Percentiles rank a stretch among this genome's conserved stretches.
Conservation (phyloP, 2,797 vertebrate genomes). For the Labeo calbasu region DNA sequence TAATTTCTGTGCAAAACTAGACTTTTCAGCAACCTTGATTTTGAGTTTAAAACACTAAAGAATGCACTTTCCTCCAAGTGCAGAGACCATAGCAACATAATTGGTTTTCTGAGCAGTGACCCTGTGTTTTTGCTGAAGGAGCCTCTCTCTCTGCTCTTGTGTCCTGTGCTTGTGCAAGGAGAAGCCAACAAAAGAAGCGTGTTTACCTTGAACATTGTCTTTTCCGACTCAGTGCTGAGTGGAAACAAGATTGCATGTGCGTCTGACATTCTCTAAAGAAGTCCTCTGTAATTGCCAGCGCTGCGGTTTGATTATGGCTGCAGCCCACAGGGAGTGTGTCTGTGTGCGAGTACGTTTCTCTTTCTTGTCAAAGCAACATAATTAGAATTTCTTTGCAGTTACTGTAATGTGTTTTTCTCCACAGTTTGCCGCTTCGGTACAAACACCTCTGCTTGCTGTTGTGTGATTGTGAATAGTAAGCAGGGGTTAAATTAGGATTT, state of each 20-base stretch:
- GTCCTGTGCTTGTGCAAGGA: conserved; percentile 3
- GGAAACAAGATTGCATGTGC: conserved; percentile 25
- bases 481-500: background rate
- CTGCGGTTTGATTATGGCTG: conserved; percentile 16
- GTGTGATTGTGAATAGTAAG: conserved; percentile 1
- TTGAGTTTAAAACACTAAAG: conserved; percentile 5
- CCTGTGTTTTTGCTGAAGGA: conserved; percentile 35
- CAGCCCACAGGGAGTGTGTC: conserved; percentile 1
- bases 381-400: conserved; percentile 12
- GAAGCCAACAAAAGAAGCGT: conserved; percentile 26
- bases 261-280: conserved; percentile 40
- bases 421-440: conserved; percentile 5
- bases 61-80: conserved; percentile 16
- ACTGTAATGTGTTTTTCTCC: background rate
- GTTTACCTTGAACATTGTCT: conserved; percentile 47
- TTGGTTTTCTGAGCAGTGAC: conserved; percentile 30
- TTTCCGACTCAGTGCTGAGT: conserved; percentile 1
- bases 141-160: conserved; percentile 5
- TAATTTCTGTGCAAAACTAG: conserved; percentile 10
- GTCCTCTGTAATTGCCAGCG: conserved; percentile 35
- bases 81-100: conserved; percentile 27
- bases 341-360: background rate
- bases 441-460: background rate
- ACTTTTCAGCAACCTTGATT: conserved; percentile 17
- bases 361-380: background rate